Evolutionary conservation across 1,140 invertebrate genomes (phyloP).

Genomic region (Drosophila obscura): DNA sequence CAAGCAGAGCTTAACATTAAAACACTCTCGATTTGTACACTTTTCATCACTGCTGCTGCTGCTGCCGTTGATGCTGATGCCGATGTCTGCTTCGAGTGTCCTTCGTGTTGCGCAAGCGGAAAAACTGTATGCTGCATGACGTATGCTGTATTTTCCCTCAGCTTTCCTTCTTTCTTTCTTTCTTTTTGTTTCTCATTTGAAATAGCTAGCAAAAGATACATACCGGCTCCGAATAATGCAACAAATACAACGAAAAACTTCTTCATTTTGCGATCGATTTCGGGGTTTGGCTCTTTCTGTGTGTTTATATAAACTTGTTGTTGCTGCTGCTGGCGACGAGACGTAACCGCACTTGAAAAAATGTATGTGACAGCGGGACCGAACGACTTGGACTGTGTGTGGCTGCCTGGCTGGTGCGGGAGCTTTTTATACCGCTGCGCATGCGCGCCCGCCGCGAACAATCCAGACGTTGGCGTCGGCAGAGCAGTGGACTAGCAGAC

Average conservation of each 20-base stretch:
- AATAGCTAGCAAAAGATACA: slow-evolving; percentile 77
- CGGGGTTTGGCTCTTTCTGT: slow-evolving; percentile 15
- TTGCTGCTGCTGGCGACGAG: slow-evolving; percentile 29
- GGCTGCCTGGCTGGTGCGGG: slow-evolving; percentile 77
- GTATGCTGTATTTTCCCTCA: slow-evolving; percentile 17
- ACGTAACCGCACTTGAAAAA: slow-evolving; percentile 78
- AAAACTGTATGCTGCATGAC: slow-evolving; percentile 23
- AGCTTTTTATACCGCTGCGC: slow-evolving; percentile 84
- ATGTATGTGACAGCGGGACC: slow-evolving; percentile 69
- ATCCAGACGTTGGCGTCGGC: slow-evolving; percentile 53
- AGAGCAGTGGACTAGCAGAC: too few species aligned
- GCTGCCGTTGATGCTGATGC: not conserved
- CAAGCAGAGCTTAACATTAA: slow-evolving; percentile 58
- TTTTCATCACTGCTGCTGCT: slow-evolving; percentile 37
- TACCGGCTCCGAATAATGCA: slow-evolving; percentile 84
- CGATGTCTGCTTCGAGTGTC: slow-evolving; percentile 57
- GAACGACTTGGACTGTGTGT: slow-evolving; percentile 82
- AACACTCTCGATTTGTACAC: slow-evolving; percentile 69
- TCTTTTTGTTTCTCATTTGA: slow-evolving; percentile 24
- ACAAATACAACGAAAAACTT: slow-evolving; percentile 83
- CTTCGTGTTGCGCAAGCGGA: slow-evolving; percentile 71
- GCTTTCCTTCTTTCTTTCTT: not conserved
- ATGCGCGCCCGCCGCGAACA: slow-evolving; percentile 77
- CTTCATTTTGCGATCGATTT: slow-evolving; percentile 79
- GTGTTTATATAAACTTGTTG: slow-evolving; percentile 34